Evolutionary conservation across 2,797 vertebrate genomes (phyloP).

Genomic region (Acanthurus tractus): DNA sequence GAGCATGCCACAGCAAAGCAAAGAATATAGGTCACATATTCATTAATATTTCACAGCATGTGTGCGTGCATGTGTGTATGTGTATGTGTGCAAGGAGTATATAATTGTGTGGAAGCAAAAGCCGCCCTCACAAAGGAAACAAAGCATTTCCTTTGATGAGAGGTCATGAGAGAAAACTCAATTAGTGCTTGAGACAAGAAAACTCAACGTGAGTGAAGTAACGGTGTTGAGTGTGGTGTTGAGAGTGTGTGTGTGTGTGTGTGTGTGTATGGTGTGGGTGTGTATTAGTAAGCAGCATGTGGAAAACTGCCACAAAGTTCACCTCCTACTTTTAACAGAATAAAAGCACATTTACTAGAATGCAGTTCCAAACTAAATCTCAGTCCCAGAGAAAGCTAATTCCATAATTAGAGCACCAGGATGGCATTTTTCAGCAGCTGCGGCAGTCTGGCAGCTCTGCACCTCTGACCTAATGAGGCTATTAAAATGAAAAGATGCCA

Average conservation of each 20-base stretch:
- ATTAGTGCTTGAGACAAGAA: conserved; percentile 54
- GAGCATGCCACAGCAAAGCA: conserved; percentile 39
- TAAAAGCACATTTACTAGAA: conserved; percentile 20
- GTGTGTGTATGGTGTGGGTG: neutral
- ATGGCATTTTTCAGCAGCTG: conserved; percentile 59
- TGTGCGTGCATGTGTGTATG: neutral
- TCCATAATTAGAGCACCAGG: conserved; percentile 47
- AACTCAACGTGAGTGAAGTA: conserved; percentile 45
- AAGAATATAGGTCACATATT: conserved; percentile 70
- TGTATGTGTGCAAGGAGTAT: conserved; percentile 2
- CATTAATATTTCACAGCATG: conserved; percentile 66
- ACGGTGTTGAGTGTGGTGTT: conserved; percentile 7
- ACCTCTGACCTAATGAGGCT: conserved; percentile 69
- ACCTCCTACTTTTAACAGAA: conserved; percentile 3
- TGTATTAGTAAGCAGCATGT: neutral
- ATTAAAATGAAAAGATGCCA: conserved; percentile 65
- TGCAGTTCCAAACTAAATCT: conserved; percentile 26
- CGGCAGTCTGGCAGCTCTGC: conserved; percentile 40
- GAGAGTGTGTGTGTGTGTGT: neutral
- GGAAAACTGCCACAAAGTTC: conserved; percentile 18
- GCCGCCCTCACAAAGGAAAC: conserved; percentile 54
- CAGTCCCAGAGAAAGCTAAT: conserved; percentile 31
- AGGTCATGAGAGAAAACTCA: conserved; percentile 63
- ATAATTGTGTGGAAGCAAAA: conserved; percentile 42
- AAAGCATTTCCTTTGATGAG: conserved; percentile 55